Conservation (phyloP, 2,113 vertebrate genomes). For the Ophiodon elongatus region DNA sequence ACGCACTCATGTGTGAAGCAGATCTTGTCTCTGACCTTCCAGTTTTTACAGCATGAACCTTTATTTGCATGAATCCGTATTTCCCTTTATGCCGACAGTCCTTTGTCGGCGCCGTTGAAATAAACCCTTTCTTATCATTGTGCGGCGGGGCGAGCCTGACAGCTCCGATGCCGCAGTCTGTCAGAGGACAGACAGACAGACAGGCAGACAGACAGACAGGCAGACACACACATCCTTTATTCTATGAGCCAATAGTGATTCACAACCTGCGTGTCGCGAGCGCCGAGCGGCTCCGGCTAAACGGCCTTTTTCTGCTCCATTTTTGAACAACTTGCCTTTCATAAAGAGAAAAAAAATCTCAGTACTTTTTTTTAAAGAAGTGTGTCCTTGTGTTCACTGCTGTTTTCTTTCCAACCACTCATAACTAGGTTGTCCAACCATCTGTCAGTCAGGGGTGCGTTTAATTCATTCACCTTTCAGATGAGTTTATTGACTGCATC, state of each 20-base stretch:
- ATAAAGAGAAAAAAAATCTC: background rate
- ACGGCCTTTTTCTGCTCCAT: background rate
- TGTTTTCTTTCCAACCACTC: conserved; percentile 3
- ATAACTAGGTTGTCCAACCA: conserved; percentile 35
- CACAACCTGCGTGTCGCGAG: conserved; percentile 33
- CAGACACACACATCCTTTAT: conserved; percentile 38
- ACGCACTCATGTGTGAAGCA: background rate
- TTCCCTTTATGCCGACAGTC: conserved; percentile 42
- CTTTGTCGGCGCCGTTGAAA: conserved; percentile 47
- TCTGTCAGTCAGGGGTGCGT: conserved; percentile 21
- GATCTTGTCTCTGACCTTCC: conserved; percentile 35
- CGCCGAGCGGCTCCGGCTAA: conserved; percentile 4
- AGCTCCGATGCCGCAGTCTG: conserved; percentile 51
- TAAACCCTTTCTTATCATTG: conserved; percentile 44
- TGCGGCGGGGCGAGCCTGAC: conserved; percentile 50
- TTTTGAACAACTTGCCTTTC: conserved; percentile 25
- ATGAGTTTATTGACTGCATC: background rate
- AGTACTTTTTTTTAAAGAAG: background rate
- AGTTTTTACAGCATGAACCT: conserved; percentile 17
- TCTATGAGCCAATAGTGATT: conserved; percentile 42
- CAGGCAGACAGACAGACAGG: background rate
- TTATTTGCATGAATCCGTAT: conserved; percentile 55
- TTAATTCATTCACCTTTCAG: conserved; percentile 38
- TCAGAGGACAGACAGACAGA: conserved; percentile 35
- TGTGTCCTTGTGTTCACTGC: background rate